phyloP scores from a whole-genome alignment of 2,797 vertebrate genomes.

The Yasuhikotakia modesta region DNA sequence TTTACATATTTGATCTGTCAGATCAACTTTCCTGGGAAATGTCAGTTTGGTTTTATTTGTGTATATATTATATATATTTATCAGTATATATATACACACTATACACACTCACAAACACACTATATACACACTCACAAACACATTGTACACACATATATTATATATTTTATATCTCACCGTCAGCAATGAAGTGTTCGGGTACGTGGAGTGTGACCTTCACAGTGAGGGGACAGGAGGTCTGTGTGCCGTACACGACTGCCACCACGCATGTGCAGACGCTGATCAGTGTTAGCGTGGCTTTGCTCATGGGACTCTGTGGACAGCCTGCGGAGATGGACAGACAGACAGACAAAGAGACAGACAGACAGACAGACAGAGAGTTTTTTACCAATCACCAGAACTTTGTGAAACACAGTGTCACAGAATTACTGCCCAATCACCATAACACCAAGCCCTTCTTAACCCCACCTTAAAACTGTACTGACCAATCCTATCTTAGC shows the following conservation, averaged over 20 bases:
- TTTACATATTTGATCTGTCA: too few relatives aligned
- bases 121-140: too few relatives aligned
- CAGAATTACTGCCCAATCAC: neutral
- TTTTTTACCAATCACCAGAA: neutral
- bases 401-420: neutral
- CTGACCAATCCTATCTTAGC: too few relatives aligned
- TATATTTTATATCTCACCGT: conserved; percentile 81
- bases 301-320: conserved; percentile 92
- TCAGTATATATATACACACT: too few relatives aligned
- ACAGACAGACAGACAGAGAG: neutral
- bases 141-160: too few relatives aligned
- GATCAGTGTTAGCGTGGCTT: conserved; percentile 92
- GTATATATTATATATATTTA: too few relatives aligned
- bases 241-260: conserved; percentile 92
- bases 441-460: neutral
- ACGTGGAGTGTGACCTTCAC: conserved; percentile 98
- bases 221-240: conserved; percentile 91
- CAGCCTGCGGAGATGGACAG: conserved; percentile 77
- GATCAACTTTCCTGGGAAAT: too few relatives aligned
- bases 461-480: neutral
- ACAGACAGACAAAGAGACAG: conserved; percentile 18
- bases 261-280: conserved; percentile 93
- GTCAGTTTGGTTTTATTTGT: too few relatives aligned
- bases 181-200: conserved; percentile 96
- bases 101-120: too few relatives aligned